A percentile compares a stretch with the other conserved stretches of the same genome.
These are phyloP conservation scores for Melanaphis sacchari DNA, from an alignment of 1,140 invertebrate species.

Conservation along the genomic window DNA sequence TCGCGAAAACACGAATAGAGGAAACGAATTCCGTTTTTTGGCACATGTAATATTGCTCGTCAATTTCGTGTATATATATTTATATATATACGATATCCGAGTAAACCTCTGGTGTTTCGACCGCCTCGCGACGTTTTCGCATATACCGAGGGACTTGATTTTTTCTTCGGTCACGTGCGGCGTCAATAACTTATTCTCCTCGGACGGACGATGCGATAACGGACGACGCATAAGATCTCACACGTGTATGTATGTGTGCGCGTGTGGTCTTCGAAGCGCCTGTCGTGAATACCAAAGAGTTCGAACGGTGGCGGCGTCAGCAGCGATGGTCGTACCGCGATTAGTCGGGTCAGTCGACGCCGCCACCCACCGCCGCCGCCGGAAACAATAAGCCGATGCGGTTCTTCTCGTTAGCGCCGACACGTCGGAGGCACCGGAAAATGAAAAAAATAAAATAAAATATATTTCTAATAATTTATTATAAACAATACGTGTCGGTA, in stretches of 20 bases:
- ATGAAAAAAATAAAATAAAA: not conserved
- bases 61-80: not conserved
- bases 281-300: constrained; percentile 33
- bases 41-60: constrained; percentile 1
- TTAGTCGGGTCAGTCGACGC: not conserved
- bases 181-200: constrained; percentile 17
- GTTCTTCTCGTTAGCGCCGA: constrained; percentile 34
- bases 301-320: not conserved
- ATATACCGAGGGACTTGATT: not conserved
- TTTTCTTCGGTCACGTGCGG: not conserved
- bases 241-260: not conserved
- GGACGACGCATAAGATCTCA: not conserved
- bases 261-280: not conserved
- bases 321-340: not conserved
- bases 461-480: not conserved
- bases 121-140: not conserved
- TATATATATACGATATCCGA: not conserved
- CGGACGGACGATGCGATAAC: not conserved
- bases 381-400: constrained; percentile 20
- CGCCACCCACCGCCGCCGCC: constrained; percentile 35
- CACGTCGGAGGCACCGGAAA: not conserved
- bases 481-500: constrained; percentile 12
- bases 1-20: not conserved
- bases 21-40: not conserved
- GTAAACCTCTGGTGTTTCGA: not conserved